Base-by-base conservation (phyloP, 2,797 vertebrate species). In the Notamacropus eugenii region DNA sequence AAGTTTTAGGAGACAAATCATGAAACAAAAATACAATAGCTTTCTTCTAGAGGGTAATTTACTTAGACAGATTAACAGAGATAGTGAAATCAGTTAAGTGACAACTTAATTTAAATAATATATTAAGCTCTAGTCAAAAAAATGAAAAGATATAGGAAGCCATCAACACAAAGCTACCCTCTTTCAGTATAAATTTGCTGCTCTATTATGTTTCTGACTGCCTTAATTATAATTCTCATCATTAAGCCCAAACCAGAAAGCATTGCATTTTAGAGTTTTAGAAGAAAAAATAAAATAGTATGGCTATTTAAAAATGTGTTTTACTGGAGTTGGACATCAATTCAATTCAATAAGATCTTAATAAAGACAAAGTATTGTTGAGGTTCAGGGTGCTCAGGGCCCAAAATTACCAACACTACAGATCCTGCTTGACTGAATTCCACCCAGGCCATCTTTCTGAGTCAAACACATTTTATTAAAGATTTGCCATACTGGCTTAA, bases 51-150 rank as follows among this genome's bases (percentile, higher is more conserved):
- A 91, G 57, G 58, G 54, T 95, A 95, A 82, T 95, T 57, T 93
- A 93, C 82, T 95, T 94, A 95, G 59, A 6, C 16, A 97, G 13
- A 57, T 91, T 96, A 95, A 91, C 91, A n/a, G 50, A 40, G 40
- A 94, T 29, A 28, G 52, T 50, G 90, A 93, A 91, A 40, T 91
- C 67, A 96, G 62, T 91, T 95, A 97, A 52, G 11, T 95, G 46
- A 90, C 24, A 67, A 93, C 94, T 96, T 93, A 67, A 94, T 95
- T 96, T 91, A n/a, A 96, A 93, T 96, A 97, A 97, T 90, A 57
- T 90, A 50, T 95, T 98, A 91, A 97, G 0, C 2, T 56, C 54
- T 96, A 95, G 28, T 96, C 0, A 58, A 58, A 58, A 96, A 95
- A 95, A 96, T 62, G 13, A 96, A 59, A 90, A 28, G 29, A 93